Conservation (phyloP, 2,888 invertebrate genomes). For the Eueremaeus valkanovi region DNA sequence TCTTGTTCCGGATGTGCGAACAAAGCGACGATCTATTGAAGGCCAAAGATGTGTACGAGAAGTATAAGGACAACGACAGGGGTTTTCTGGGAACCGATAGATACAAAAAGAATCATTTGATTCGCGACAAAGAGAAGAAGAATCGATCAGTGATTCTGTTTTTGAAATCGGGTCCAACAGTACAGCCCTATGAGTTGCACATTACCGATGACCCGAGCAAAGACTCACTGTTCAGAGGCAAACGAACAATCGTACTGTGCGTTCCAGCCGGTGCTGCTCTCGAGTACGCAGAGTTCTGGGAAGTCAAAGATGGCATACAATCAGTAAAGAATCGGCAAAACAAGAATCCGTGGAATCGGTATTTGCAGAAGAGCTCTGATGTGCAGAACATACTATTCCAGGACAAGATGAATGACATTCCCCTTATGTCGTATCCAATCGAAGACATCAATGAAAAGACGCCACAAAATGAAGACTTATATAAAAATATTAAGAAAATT, state of each 20-base stretch:
- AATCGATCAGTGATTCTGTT: neutral
- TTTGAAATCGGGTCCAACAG: neutral
- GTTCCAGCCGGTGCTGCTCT: neutral
- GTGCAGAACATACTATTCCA: neutral
- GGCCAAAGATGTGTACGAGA: neutral
- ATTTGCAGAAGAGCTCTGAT: neutral
- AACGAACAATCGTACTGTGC: neutral
- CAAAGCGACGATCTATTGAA: neutral
- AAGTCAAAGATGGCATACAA: conserved; percentile 10
- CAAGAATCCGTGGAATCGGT: neutral
- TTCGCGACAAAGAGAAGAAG: conserved; percentile 10
- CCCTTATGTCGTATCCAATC: neutral
- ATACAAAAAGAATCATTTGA: conserved; percentile 26
- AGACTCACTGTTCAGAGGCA: neutral
- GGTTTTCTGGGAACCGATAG: neutral
- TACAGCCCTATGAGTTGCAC: neutral
- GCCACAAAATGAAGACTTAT: conserved; percentile 16
- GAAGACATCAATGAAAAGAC: conserved; percentile 4
- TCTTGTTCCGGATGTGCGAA: neutral
- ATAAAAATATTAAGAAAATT: conserved; percentile 7
- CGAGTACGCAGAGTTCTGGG: conserved; percentile 7
- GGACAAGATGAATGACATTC: conserved; percentile 6
- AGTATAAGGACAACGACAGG: neutral
- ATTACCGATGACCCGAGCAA: conserved; percentile 17
- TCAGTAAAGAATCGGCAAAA: neutral